A percentile compares a stretch with the other conserved stretches of the same genome.
Evolutionary conservation across 2,888 invertebrate species (phyloP).

Genomic region (Drosophila paracracens): DNA sequence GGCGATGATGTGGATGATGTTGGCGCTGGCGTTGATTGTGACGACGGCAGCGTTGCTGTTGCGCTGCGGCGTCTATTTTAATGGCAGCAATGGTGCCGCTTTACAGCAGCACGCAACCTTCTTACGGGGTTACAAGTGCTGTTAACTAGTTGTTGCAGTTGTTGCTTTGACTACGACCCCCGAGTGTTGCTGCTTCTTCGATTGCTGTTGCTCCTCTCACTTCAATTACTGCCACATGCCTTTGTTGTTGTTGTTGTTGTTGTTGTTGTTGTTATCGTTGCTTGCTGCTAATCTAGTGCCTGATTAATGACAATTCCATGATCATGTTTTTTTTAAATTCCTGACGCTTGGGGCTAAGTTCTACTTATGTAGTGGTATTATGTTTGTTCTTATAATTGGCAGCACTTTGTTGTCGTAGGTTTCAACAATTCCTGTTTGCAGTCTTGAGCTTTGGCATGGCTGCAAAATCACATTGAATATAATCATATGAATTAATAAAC

Average conservation of each 20-base stretch:
- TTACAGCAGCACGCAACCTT: slow-evolving; percentile 76
- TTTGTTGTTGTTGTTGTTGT: slow-evolving; percentile 31
- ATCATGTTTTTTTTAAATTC: slow-evolving; percentile 46
- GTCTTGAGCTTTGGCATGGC: slow-evolving; percentile 73
- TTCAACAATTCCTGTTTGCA: slow-evolving; percentile 75
- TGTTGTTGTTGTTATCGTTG: slow-evolving; percentile 16
- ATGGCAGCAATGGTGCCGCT: slow-evolving; percentile 82
- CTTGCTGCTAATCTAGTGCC: slow-evolving; percentile 37
- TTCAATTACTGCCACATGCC: slow-evolving; percentile 56
- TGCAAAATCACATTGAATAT: slow-evolving; percentile 54
- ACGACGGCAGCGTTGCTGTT: slow-evolving; percentile 81
- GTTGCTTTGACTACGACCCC: slow-evolving; percentile 26
- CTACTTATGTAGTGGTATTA: slow-evolving; percentile 17
- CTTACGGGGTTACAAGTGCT: slow-evolving; percentile 42
- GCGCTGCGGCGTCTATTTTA: slow-evolving; percentile 81
- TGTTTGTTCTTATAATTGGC: slow-evolving; percentile 52
- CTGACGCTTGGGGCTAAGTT: slow-evolving; percentile 28
- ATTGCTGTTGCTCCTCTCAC: slow-evolving; percentile 25
- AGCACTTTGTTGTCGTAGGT: slow-evolving; percentile 61
- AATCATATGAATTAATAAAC: slow-evolving; percentile 41
- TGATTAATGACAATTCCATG: slow-evolving; percentile 68
- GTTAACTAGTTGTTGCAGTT: slow-evolving; percentile 26
- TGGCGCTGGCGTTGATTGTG: slow-evolving; percentile 78
- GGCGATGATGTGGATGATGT: slow-evolving; percentile 74
- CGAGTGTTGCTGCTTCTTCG: slow-evolving; percentile 31